Evolutionary conservation across 2,113 vertebrate genomes (phyloP), one percentile per base, ranked within the genome.

Genomic region (Bufo gargarizans): DNA sequence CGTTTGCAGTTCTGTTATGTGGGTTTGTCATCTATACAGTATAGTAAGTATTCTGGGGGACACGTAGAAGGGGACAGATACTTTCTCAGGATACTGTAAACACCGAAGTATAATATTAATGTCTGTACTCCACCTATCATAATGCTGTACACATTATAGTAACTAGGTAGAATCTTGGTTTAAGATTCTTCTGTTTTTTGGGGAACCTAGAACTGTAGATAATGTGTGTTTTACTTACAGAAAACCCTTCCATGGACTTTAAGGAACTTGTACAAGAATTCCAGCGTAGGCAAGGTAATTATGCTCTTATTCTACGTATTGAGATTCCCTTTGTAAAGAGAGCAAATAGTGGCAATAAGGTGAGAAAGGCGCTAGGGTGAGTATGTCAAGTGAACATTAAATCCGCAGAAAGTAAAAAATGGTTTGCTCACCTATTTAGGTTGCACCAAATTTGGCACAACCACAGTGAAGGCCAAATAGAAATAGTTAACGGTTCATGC

Each of bases 201-300:
- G 6, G 4, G 19, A 63, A 19, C 19, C 59, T 61, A 61, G 3
- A 69, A 33, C 9, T 71, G 14, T 3, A 22, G 22, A 43, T 2
- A 69, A 11, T 71, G 33, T 71, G 22, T 71, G 11, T 71, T 71
- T 88, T 69, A 33, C 86, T 91, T 87, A 67, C 89, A 95, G 94
- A 85, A 74, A 91, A 93, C 80, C 69, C 79, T 17, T 16, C 63
- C 86, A 84, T 94, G 91, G 93, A 93, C 84, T 85, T 95, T 87
- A 91, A 86, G 82, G 92, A 95, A 33, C 91, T 95, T 77, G 89
- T 95, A 82, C 92, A 91, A 89, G 86, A 92, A 1, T 94, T 94
- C 86, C 90, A 94, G 77, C 55, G 90, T 4, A 0, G 59, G 22
- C 91, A 85, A 55, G 50, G 77, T 78, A 78, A 10, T 0, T 19